Conservation (phyloP, 2,797 vertebrate genomes). For the Allobates femoralis region DNA sequence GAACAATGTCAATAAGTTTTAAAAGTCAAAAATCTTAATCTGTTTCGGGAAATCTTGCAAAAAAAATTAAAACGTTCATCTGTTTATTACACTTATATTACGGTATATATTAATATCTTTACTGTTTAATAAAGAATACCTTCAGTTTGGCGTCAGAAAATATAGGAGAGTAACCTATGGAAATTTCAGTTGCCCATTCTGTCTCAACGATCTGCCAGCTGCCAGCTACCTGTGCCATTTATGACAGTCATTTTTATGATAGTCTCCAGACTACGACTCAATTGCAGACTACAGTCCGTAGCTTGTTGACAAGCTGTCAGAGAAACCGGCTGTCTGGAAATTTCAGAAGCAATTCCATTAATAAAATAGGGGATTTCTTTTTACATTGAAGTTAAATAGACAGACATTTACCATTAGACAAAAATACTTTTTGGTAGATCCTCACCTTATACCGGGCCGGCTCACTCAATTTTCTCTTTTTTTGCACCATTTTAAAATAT, state of each 20-base stretch:
- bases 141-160: background rate
- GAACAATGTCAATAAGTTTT: too few relatives aligned
- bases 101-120: too few relatives aligned
- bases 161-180: background rate
- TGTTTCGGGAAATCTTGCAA: too few relatives aligned
- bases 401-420: background rate
- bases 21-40: too few relatives aligned
- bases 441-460: too few relatives aligned
- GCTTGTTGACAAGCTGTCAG: background rate
- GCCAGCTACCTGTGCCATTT: background rate
- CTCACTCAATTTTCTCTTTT: too few relatives aligned
- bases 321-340: background rate
- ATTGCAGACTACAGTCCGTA: background rate
- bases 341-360: background rate
- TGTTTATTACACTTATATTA: too few relatives aligned
- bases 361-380: background rate
- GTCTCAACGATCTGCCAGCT: background rate
- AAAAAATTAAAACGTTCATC: too few relatives aligned
- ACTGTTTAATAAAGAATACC: too few relatives aligned
- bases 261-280: constrained; percentile 3
- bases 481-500: too few relatives aligned
- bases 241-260: background rate
- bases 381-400: background rate
- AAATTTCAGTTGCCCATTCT: background rate
- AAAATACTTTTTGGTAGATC: background rate